phyloP scores from a whole-genome alignment of 2,888 invertebrate genomes.

The Tuberolachnus salignus region DNA sequence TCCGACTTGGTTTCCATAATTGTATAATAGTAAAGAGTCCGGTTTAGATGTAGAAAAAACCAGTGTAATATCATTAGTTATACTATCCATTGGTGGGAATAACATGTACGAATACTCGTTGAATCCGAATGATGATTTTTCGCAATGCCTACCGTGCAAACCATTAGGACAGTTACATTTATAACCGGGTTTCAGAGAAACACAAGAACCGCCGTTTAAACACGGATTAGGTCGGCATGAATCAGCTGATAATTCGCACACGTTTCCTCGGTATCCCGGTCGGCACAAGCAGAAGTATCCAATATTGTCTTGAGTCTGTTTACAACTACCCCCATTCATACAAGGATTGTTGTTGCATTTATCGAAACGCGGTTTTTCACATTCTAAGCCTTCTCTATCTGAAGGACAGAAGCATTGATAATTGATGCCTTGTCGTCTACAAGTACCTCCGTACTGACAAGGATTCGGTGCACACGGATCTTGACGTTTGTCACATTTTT shows the following conservation, averaged over 20 bases:
- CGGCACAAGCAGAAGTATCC: slow-evolving; percentile 91
- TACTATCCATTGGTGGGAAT: slow-evolving; percentile 82
- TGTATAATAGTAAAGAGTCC: slow-evolving; percentile 86
- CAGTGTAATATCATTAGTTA: slow-evolving; percentile 88
- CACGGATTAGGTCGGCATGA: slow-evolving; percentile 95
- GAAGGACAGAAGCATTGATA: slow-evolving; percentile 83
- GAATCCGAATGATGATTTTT: slow-evolving; percentile 88
- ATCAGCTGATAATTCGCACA: slow-evolving; percentile 86
- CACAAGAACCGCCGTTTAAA: slow-evolving; percentile 84
- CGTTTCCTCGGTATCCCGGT: slow-evolving; percentile 87
- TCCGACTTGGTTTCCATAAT: slow-evolving; percentile 85
- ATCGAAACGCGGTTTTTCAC: slow-evolving; percentile 83
- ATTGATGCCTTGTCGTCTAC: slow-evolving; percentile 81
- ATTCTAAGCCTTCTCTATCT: slow-evolving; percentile 80
- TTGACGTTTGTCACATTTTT: slow-evolving; percentile 81
- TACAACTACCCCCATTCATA: slow-evolving; percentile 88
- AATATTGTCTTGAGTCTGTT: slow-evolving; percentile 83
- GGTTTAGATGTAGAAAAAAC: slow-evolving; percentile 88
- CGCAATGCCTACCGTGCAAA: slow-evolving; percentile 88
- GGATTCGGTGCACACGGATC: slow-evolving; percentile 91
- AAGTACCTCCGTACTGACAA: slow-evolving; percentile 83
- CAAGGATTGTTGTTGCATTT: slow-evolving; percentile 86
- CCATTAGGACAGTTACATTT: slow-evolving; percentile 80
- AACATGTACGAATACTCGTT: slow-evolving; percentile 87
- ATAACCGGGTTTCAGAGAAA: slow-evolving; percentile 86